Evolutionary conservation across 2,113 vertebrate genomes (phyloP), one percentile per base, ranked within the genome.

Genomic region (Dascyllus trimaculatus): DNA sequence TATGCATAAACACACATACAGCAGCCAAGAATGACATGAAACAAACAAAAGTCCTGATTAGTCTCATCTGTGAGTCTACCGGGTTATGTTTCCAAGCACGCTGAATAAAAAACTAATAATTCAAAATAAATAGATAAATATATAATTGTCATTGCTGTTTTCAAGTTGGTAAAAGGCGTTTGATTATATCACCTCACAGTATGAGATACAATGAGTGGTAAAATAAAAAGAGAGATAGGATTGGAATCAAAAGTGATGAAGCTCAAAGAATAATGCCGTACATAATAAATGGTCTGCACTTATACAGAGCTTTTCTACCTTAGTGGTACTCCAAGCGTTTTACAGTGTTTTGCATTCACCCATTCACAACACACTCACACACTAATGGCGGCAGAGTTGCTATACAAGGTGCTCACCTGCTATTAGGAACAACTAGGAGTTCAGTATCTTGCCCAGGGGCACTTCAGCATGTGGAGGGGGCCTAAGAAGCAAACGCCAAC

Each of bases 1-100:
- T 32, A 29, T 85, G 49, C 63, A 52, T 29, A 62, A 58, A 45
- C 80, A 80, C 87, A 82, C 91, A 93, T 92, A 75, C 92, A 93
- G 92, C 91, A 89, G 85, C 87, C 84, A 79, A 70, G 15, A 51
- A 69, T 29, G 62, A 71, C 52, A 53, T 13, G 1, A 59, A 82
- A 65, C 25, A 21, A 73, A 40, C 17, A 56, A 53, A 74, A 24
- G 13, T 59, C 11, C 11, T 22, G 13, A 62, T 67, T 32, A 40
- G 49, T 57, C 3, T 57, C 22, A 54, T 76, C 83, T 90, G 85
- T 91, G 90, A 88, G 84, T 91, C 81, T 63, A 7, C 54, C 59
- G 24, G 22, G 5, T 9, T 24, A 25, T 62, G 43, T 9, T 66
- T 24, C n/a, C n/a, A n/a, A 61, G 19, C 25, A 63, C 1, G 21